These are phyloP conservation scores for Lordiphosa stackelbergi DNA, from an alignment of 1,140 invertebrate genomes.

Conservation along the genomic window DNA sequence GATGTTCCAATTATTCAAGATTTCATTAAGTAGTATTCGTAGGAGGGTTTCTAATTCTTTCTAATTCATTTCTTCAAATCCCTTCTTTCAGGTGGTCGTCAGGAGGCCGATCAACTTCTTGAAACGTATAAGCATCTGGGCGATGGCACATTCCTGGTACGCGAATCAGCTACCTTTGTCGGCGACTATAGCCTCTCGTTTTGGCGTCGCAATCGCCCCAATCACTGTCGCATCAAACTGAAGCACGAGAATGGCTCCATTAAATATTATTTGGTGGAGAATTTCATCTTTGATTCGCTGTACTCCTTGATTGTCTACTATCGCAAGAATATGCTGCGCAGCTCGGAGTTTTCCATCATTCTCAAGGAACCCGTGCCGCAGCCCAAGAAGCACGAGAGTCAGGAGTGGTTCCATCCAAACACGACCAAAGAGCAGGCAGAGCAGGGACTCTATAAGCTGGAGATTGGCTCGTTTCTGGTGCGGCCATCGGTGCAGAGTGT, in stretches of 20 bases:
- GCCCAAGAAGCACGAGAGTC: constrained; percentile 94
- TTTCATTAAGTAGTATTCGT: too few species aligned
- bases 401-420: constrained; percentile 94
- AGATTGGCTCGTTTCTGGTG: constrained; percentile 95
- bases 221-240: constrained; percentile 94
- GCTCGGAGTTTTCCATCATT: constrained; percentile 92
- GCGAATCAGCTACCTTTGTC: constrained; percentile 96
- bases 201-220: constrained; percentile 92
- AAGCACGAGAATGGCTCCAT: constrained; percentile 92
- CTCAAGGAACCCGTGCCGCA: constrained; percentile 95
- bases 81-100: constrained; percentile 80
- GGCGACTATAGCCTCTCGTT: constrained; percentile 97
- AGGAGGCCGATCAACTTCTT: constrained; percentile 83
- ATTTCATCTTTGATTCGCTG: constrained; percentile 92
- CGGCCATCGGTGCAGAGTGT: constrained; percentile 90
- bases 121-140: constrained; percentile 90
- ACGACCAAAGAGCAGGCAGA: constrained; percentile 90
- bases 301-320: constrained; percentile 96
- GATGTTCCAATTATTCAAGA: too few species aligned
- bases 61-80: too few species aligned
- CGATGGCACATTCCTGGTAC: constrained; percentile 96
- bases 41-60: too few species aligned
- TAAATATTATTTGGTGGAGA: constrained; percentile 95
- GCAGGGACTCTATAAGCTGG: constrained; percentile 88
- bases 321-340: constrained; percentile 89